These are phyloP conservation scores for Ptychochromis oligacanthus DNA, from an alignment of 2,113 vertebrate genomes.

Conservation along the genomic window DNA sequence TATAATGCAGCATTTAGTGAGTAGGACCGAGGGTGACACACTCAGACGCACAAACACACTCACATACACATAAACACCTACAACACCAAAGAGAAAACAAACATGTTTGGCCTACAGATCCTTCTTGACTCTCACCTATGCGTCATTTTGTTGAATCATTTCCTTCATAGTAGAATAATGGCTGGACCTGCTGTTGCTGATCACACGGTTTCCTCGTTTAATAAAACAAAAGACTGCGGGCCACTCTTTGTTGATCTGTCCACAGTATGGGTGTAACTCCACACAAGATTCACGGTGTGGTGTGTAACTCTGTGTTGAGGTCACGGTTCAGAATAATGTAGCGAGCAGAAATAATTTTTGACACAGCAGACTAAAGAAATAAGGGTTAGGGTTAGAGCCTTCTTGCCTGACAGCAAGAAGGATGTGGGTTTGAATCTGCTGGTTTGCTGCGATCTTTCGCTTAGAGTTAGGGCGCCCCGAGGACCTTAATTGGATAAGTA, in stretches of 20 bases:
- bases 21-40: not conserved
- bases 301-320: not conserved
- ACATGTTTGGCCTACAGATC: not conserved
- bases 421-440: too few species aligned
- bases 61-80: not conserved
- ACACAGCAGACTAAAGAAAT: not conserved
- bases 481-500: not conserved
- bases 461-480: too few species aligned
- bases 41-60: not conserved
- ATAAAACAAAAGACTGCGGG: not conserved
- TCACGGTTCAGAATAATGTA: not conserved
- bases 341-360: too few species aligned
- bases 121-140: not conserved
- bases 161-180: not conserved
- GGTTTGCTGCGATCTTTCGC: too few species aligned
- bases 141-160: not conserved
- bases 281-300: not conserved
- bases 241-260: not conserved
- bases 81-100: not conserved
- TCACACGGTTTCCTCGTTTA: not conserved
- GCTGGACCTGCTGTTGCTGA: not conserved
- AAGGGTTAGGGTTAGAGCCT: too few species aligned
- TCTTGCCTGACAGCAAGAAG: too few species aligned
- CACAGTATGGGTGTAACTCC: not conserved
- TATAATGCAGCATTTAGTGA: constrained; percentile 32